These are phyloP conservation scores for Andrena cerasifolii DNA, from an alignment of 1,140 invertebrate species.

Conservation along the genomic window DNA sequence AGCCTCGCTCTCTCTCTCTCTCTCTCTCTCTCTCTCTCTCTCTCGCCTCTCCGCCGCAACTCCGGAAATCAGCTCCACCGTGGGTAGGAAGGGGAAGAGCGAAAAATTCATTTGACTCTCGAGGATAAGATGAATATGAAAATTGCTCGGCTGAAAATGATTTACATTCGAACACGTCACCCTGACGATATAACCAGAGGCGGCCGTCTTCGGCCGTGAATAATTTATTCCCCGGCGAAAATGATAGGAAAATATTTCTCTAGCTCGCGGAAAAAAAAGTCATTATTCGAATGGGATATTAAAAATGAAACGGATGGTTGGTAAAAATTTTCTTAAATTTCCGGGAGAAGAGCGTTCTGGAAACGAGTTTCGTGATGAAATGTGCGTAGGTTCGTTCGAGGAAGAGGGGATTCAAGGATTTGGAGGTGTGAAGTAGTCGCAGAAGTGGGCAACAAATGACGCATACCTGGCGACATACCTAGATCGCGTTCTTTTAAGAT, in stretches of 20 bases:
- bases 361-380: too few relatives aligned
- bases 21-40: conserved; percentile 61
- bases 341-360: too few relatives aligned
- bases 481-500: too few relatives aligned
- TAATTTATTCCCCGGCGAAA: conserved; percentile 32
- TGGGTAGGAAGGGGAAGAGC: conserved; percentile 20
- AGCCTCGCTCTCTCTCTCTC: conserved; percentile 69
- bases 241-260: conserved; percentile 42
- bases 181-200: conserved; percentile 36
- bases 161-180: conserved; percentile 53
- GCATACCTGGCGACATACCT: too few relatives aligned
- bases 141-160: conserved; percentile 56
- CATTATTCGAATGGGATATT: not conserved
- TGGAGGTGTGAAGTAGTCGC: too few relatives aligned
- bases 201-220: conserved; percentile 40
- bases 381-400: too few relatives aligned
- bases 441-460: too few relatives aligned
- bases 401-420: too few relatives aligned
- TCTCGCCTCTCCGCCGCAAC: conserved; percentile 58
- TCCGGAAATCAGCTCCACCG: conserved; percentile 67
- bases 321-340: too few relatives aligned
- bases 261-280: not conserved
- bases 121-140: conserved; percentile 63
- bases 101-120: conserved; percentile 66
- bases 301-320: too few relatives aligned